Evolutionary conservation across 1,140 invertebrate genomes (phyloP).

Genomic region (Eumeta japonica): DNA sequence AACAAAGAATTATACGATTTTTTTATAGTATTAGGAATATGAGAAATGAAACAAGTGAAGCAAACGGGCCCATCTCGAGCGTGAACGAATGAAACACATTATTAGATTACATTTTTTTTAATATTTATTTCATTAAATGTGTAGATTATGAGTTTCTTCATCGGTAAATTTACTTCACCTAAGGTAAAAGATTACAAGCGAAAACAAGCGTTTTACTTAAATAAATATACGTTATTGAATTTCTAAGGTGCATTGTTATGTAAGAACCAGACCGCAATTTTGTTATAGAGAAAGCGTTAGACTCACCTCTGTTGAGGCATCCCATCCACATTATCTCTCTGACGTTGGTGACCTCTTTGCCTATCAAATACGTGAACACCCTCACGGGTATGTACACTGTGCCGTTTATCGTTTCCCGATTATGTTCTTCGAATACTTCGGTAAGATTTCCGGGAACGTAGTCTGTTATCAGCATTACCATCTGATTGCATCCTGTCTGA

Average conservation of each 20-base stretch:
- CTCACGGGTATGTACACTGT: constrained; percentile 74
- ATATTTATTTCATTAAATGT: no score
- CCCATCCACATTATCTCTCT: constrained; percentile 93
- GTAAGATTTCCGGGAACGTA: constrained; percentile 90
- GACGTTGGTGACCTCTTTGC: constrained; percentile 90
- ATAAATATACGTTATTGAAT: not conserved
- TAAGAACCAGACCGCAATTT: not conserved
- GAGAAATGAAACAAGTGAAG: no score
- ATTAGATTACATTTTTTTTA: no score
- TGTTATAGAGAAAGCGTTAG: not conserved
- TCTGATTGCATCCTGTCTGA: constrained; percentile 83
- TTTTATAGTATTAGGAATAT: no score
- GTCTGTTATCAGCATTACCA: constrained; percentile 98
- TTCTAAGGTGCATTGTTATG: not conserved
- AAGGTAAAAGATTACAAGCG: not conserved
- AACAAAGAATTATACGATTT: no score
- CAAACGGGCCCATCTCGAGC: no score
- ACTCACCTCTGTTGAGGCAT: constrained; percentile 84
- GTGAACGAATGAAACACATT: no score
- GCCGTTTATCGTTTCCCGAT: constrained; percentile 65
- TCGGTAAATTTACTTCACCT: no score
- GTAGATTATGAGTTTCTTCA: no score
- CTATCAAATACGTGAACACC: constrained; percentile 96
- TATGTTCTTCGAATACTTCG: constrained; percentile 83
- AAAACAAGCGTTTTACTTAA: not conserved